Evolutionary conservation across 2,113 vertebrate genomes (phyloP).

Genomic region (Reinhardtius hippoglossoides): DNA sequence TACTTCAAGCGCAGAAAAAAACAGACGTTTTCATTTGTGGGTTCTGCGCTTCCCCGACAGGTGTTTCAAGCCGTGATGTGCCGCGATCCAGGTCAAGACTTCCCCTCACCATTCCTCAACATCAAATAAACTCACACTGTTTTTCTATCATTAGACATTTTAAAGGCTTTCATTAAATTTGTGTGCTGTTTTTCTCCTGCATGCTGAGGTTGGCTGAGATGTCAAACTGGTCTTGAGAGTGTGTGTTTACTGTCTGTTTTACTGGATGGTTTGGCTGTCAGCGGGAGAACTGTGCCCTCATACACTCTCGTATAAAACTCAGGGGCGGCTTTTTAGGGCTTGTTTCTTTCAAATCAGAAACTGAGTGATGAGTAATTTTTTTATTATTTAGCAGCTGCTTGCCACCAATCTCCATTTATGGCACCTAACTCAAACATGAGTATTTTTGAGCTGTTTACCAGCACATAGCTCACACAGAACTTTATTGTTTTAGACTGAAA

Average conservation of each 20-base stretch:
- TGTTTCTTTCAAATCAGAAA: constrained; percentile 47
- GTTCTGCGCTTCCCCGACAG: constrained; percentile 79
- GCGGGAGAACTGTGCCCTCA: constrained; percentile 36
- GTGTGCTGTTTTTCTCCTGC: constrained; percentile 48
- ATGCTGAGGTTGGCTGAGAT: constrained; percentile 56
- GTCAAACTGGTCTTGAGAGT: constrained; percentile 57
- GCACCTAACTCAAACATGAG: constrained; percentile 22
- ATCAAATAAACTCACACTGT: constrained; percentile 76
- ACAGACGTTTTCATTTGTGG: constrained; percentile 65
- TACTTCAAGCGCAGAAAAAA: constrained; percentile 74
- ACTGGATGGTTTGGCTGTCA: constrained; percentile 60
- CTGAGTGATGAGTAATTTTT: constrained; percentile 17
- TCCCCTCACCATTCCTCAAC: constrained; percentile 78
- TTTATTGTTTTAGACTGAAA: neutral
- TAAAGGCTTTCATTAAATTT: constrained; percentile 68
- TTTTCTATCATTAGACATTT: constrained; percentile 67
- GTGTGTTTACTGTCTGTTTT: constrained; percentile 69
- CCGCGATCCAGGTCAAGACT: constrained; percentile 66
- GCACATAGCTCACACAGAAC: neutral
- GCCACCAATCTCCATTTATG: constrained; percentile 27
- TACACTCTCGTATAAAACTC: constrained; percentile 27
- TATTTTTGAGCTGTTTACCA: constrained; percentile 39
- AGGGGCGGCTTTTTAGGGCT: constrained; percentile 32
- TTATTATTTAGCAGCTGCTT: constrained; percentile 34
- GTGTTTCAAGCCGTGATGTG: constrained; percentile 75